phyloP scores from a whole-genome alignment of 2,888 invertebrate genomes.

The Ichneumon xanthorius region DNA sequence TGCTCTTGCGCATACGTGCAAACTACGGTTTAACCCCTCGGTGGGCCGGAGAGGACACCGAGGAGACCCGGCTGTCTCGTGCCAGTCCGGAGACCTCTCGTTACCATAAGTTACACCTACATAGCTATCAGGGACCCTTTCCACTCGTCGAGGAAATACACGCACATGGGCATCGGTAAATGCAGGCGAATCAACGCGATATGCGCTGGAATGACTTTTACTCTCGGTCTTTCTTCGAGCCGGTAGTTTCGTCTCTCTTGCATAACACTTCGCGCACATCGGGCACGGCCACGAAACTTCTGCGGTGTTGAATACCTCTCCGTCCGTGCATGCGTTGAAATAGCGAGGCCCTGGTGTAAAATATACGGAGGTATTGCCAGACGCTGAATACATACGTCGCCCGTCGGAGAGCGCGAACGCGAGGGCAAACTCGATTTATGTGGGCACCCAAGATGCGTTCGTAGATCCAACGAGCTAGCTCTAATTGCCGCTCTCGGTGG shows the following conservation, averaged over 20 bases:
- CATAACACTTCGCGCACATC: constrained; percentile 40
- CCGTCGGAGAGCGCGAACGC: constrained; percentile 24
- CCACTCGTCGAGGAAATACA: constrained; percentile 32
- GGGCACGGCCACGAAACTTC: constrained; percentile 10
- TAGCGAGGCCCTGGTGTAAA: constrained; percentile 3
- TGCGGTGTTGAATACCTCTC: neutral
- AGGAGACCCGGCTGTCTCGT: constrained; percentile 34
- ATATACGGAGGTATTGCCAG: neutral
- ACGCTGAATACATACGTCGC: constrained; percentile 2
- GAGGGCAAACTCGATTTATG: constrained; percentile 56
- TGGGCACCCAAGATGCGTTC: constrained; percentile 55
- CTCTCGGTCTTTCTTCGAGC: constrained; percentile 33
- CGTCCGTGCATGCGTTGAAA: neutral
- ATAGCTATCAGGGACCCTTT: constrained; percentile 72
- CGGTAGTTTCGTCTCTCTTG: constrained; percentile 45
- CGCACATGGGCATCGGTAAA: constrained; percentile 24
- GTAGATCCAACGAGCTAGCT: constrained; percentile 56
- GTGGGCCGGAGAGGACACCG: constrained; percentile 3
- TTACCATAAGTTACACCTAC: constrained; percentile 76
- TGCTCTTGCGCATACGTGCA: neutral
- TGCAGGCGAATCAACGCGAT: constrained; percentile 18
- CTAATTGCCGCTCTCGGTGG: constrained; percentile 61
- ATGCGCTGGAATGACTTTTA: constrained; percentile 64
- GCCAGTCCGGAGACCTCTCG: constrained; percentile 65
- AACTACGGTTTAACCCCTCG: constrained; percentile 23